These are phyloP conservation scores for Plemyria rubiginata DNA, from an alignment of 2,888 invertebrate species.

Conservation along the genomic window DNA sequence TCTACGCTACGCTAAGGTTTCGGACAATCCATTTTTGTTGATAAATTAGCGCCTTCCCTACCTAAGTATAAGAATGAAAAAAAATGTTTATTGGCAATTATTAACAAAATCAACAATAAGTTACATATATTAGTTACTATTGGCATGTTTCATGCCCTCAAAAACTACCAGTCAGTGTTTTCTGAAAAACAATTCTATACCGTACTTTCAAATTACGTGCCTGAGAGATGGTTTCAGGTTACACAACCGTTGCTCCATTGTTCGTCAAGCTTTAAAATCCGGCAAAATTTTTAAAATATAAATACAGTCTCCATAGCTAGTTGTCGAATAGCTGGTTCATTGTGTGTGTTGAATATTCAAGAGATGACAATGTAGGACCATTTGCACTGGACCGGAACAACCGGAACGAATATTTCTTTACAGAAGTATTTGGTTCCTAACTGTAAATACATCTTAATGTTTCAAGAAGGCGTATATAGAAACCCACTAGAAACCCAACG, in stretches of 20 bases:
- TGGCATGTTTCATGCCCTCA: not conserved
- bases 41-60: no score
- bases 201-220: constrained; percentile 48
- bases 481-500: no score
- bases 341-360: constrained; percentile 69
- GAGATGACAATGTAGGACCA: constrained; percentile 29
- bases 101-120: no score
- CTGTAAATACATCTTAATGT: constrained; percentile 13
- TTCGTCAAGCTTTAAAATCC: constrained; percentile 51
- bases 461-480: no score
- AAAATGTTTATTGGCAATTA: no score
- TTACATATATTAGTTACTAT: no score
- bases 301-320: constrained; percentile 37
- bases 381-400: constrained; percentile 40
- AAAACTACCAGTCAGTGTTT: constrained; percentile 17
- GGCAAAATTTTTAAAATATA: constrained; percentile 63
- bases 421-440: constrained; percentile 35
- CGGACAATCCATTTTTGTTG: no score
- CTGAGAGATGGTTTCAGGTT: constrained; percentile 49
- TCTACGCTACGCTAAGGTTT: no score
- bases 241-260: constrained; percentile 52
- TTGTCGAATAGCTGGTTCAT: constrained; percentile 38
- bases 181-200: constrained; percentile 32
- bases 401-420: constrained; percentile 49
- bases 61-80: no score